These are phyloP conservation scores for Apis cerana DNA, from an alignment of 1,140 invertebrate species.

Conservation along the genomic window DNA sequence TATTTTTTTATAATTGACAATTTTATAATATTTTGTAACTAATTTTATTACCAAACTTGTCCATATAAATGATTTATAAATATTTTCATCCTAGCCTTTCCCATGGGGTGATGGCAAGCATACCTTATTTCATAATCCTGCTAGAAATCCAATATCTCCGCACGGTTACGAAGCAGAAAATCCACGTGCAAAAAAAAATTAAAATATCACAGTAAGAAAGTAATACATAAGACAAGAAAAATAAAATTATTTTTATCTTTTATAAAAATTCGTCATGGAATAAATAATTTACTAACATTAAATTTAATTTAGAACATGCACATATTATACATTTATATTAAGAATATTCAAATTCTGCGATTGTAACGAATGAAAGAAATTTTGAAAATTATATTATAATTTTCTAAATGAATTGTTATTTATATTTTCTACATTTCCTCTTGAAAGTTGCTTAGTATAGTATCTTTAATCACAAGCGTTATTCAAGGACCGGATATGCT, in stretches of 20 bases:
- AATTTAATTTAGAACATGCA: background rate
- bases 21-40: background rate
- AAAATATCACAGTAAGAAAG: background rate
- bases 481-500: constrained; percentile 23
- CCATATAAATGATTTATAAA: constrained; percentile 27
- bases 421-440: constrained; percentile 9
- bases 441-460: background rate
- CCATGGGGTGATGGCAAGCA: constrained; percentile 86
- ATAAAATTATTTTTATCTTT: background rate
- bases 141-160: constrained; percentile 81
- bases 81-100: constrained; percentile 79
- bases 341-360: background rate
- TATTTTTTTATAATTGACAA: background rate
- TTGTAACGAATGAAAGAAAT: background rate
- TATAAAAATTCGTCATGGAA: background rate
- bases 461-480: background rate
- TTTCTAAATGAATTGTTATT: background rate
- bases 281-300: background rate
- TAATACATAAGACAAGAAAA: background rate
- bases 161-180: constrained; percentile 82
- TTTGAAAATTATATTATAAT: background rate
- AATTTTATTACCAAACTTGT: background rate
- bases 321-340: background rate
- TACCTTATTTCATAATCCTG: constrained; percentile 83
- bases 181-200: constrained; percentile 48